Evolutionary conservation across 2,797 vertebrate genomes (phyloP).

Genomic region (Streptopelia turtur): DNA sequence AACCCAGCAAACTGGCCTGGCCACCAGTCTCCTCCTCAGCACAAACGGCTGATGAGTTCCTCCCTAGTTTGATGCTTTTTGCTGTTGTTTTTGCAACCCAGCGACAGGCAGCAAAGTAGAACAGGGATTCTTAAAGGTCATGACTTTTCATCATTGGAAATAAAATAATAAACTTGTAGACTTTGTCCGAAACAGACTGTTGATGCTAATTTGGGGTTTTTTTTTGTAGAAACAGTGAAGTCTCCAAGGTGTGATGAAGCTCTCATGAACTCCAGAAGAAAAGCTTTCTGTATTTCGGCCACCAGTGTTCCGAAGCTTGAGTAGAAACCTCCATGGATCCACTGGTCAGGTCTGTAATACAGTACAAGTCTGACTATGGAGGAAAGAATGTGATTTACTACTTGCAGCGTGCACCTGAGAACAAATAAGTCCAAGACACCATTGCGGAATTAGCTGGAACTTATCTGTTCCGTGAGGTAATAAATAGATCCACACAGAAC

Average conservation of each 20-base stretch:
- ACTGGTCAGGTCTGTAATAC: not conserved
- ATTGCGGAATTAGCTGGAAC: not conserved
- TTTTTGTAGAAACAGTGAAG: not conserved
- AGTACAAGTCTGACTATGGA: not conserved
- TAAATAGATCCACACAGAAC: not conserved
- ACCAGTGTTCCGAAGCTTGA: not conserved
- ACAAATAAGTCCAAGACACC: not conserved
- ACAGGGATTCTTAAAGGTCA: not conserved
- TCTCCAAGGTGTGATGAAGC: not conserved
- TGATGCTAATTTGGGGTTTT: accelerated
- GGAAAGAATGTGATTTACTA: not conserved
- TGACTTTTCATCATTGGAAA: not conserved
- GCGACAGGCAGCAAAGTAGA: not conserved
- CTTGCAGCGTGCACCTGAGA: not conserved
- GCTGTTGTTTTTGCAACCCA: not conserved
- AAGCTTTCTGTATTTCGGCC: not conserved
- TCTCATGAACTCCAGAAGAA: not conserved
- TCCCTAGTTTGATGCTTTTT: not conserved
- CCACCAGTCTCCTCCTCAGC: not conserved
- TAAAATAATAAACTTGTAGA: accelerated
- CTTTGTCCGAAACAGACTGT: not conserved
- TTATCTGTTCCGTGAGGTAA: not conserved
- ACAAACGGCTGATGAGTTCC: accelerated
- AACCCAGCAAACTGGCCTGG: slow-evolving; percentile 46
- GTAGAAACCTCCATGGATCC: not conserved